These are phyloP conservation scores for Lycocorax pyrrhopterus DNA, from an alignment of 2,113 vertebrate species.

Conservation along the genomic window DNA sequence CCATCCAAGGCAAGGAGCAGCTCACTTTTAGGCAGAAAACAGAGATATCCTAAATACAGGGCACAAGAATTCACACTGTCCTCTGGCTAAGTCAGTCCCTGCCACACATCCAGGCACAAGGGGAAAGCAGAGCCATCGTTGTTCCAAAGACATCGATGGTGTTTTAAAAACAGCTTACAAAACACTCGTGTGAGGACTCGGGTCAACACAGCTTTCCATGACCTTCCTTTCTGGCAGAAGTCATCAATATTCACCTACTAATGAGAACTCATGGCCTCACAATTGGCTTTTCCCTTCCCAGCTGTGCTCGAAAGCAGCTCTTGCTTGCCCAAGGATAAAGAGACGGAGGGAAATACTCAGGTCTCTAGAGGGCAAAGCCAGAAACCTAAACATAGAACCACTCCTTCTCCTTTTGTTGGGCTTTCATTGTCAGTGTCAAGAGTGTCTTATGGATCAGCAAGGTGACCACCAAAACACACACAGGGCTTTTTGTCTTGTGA, in stretches of 20 bases:
- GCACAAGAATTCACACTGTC: neutral
- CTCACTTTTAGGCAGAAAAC: neutral
- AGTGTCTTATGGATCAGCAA: neutral
- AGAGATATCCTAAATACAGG: neutral
- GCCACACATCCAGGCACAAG: neutral
- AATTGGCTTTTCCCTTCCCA: neutral
- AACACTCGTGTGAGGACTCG: neutral
- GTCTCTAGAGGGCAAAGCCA: neutral
- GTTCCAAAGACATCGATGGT: fast-evolving
- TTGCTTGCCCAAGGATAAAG: neutral
- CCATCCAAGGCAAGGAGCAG: neutral
- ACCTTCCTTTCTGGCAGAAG: neutral
- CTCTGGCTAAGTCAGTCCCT: neutral
- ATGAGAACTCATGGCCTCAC: neutral
- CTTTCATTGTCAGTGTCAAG: neutral
- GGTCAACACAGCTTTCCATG: neutral
- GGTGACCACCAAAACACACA: conserved; percentile 7
- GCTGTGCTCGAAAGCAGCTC: neutral
- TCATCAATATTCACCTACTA: neutral
- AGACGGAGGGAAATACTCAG: neutral
- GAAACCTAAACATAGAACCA: neutral
- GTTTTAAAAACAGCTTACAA: neutral
- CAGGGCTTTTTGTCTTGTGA: neutral
- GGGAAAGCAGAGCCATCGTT: neutral
- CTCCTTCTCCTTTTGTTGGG: neutral